Percentiles rank a stretch among this genome's conserved stretches.
phyloP scores from a whole-genome alignment of 2,113 vertebrate genomes.

The Rousettus leschenaultii region DNA sequence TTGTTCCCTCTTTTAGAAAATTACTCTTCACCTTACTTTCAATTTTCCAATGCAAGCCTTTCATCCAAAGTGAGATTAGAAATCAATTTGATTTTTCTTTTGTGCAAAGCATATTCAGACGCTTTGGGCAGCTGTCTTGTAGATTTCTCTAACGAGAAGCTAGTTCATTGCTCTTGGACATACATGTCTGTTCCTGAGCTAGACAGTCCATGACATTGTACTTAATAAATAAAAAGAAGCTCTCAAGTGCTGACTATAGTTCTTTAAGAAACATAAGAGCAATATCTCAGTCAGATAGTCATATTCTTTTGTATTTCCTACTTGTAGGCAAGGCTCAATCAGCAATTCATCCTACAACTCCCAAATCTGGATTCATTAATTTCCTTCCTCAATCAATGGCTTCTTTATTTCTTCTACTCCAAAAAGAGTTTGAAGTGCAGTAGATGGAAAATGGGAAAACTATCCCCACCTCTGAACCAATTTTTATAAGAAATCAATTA shows the following conservation, averaged over 20 bases:
- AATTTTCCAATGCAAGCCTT: neutral
- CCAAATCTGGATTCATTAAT: neutral
- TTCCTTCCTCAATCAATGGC: neutral
- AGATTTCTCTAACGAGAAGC: neutral
- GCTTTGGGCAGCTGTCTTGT: neutral
- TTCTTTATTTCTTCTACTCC: neutral
- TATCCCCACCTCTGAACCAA: neutral
- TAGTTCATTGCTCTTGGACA: fast-evolving
- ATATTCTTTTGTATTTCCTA: neutral
- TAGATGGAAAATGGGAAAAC: neutral
- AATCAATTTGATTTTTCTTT: neutral
- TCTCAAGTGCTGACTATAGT: neutral
- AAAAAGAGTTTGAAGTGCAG: neutral
- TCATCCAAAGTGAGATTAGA: neutral
- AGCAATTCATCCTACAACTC: neutral
- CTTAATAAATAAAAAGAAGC: neutral
- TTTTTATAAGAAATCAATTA: neutral
- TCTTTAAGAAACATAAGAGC: neutral
- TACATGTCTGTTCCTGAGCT: neutral
- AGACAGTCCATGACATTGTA: fast-evolving
- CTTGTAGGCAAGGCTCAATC: neutral
- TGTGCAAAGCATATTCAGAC: neutral
- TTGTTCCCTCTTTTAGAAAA: neutral
- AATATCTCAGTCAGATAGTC: neutral
- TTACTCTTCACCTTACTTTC: neutral